phyloP scores from a whole-genome alignment of 2,113 vertebrate species.

The Aphyosemion australe region DNA sequence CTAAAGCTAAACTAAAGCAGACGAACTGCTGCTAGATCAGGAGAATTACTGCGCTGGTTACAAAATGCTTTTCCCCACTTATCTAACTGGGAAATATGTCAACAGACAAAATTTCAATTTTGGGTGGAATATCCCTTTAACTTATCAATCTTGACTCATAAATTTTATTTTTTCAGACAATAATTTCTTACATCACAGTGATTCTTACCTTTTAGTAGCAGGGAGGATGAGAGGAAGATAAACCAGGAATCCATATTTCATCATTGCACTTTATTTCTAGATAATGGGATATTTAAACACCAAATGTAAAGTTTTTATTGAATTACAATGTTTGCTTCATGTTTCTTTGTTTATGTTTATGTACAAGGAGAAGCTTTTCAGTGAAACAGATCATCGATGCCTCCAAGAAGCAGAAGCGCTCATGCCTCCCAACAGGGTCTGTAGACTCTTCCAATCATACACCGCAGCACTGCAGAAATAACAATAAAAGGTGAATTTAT shows the following conservation, averaged over 20 bases:
- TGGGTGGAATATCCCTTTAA: no score
- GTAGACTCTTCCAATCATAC: constrained; percentile 96
- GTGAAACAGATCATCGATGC: constrained; percentile 2
- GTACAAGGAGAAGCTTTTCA: constrained; percentile 25
- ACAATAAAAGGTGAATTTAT: constrained; percentile 1
- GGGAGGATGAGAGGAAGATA: neutral
- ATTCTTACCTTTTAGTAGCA: no score
- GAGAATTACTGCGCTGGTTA: no score
- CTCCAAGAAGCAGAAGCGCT: constrained; percentile 7
- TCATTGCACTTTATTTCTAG: constrained; percentile 9
- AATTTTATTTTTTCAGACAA: no score
- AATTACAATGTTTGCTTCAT: constrained; percentile 27
- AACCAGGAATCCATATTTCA: neutral
- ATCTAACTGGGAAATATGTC: no score
- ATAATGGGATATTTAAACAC: constrained; percentile 4
- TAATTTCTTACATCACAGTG: no score
- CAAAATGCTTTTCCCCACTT: no score
- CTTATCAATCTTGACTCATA: no score
- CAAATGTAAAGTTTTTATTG: neutral
- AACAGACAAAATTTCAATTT: no score
- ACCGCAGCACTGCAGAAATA: constrained; percentile 85
- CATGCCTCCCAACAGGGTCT: constrained; percentile 91
- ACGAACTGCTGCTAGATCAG: no score
- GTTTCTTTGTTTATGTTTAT: constrained; percentile 59
- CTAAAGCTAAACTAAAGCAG: no score